Percentiles rank a stretch among this genome's conserved stretches.
These are phyloP conservation scores for Crenuchus spilurus DNA, from an alignment of 2,797 vertebrate species.

Conservation along the genomic window DNA sequence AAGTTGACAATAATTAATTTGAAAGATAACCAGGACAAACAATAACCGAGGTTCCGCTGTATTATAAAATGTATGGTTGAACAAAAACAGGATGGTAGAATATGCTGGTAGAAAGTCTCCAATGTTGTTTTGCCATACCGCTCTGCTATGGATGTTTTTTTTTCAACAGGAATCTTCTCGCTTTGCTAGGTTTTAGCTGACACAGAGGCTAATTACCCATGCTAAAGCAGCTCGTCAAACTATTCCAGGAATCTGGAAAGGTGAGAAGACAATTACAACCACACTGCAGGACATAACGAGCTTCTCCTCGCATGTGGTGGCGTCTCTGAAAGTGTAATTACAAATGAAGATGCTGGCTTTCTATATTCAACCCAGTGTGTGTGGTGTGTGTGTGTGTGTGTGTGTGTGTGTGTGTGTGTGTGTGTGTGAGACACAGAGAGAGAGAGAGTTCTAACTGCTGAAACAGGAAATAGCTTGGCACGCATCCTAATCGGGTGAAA, in stretches of 20 bases:
- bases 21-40: too few relatives aligned
- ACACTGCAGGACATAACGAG: conserved; percentile 13
- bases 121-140: too few relatives aligned
- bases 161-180: not conserved
- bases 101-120: too few relatives aligned
- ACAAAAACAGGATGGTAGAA: too few relatives aligned
- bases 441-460: not conserved
- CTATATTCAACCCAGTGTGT: conserved; percentile 11
- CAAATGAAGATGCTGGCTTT: conserved; percentile 28
- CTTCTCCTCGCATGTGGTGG: not conserved
- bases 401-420: too few relatives aligned
- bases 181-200: not conserved
- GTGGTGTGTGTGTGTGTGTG: too few relatives aligned
- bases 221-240: not conserved
- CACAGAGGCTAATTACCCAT: not conserved
- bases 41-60: too few relatives aligned
- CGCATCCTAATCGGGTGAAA: not conserved
- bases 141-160: not conserved
- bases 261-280: conserved; percentile 46
- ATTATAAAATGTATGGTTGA: too few relatives aligned
- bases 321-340: conserved; percentile 40
- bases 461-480: conserved; percentile 13
- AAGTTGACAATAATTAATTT: too few relatives aligned
- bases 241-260: conserved; percentile 19
- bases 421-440: too few relatives aligned